Conservation (phyloP, 2,113 vertebrate genomes). For the Podarcis muralis region DNA sequence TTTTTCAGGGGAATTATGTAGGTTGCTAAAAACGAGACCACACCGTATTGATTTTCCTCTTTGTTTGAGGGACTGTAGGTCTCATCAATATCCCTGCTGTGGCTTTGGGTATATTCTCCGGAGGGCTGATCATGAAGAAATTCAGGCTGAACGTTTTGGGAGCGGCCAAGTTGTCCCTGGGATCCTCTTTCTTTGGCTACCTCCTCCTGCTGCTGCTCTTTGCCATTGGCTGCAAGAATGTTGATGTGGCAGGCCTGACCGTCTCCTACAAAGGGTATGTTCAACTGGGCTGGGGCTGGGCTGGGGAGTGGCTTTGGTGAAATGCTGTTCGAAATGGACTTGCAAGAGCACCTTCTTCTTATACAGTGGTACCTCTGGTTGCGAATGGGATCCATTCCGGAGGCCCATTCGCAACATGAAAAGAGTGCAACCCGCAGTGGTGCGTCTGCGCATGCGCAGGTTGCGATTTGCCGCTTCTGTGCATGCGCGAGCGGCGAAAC, state of each 20-base stretch:
- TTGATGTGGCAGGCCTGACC: slow-evolving; percentile 87
- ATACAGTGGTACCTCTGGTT: too few species aligned
- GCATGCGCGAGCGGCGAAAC: too few species aligned
- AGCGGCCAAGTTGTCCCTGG: slow-evolving; percentile 86
- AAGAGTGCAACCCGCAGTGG: too few species aligned
- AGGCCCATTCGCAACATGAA: too few species aligned
- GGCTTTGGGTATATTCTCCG: slow-evolving; percentile 91
- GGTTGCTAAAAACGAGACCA: neutral
- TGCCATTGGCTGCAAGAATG: slow-evolving; percentile 86
- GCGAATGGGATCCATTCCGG: too few species aligned
- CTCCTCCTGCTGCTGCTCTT: slow-evolving; percentile 86
- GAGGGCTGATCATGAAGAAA: slow-evolving; percentile 91
- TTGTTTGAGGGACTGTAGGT: slow-evolving; percentile 70
- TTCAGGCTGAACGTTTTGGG: slow-evolving; percentile 82
- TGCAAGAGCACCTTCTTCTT: too few species aligned
- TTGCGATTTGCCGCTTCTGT: too few species aligned
- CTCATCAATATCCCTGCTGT: slow-evolving; percentile 93
- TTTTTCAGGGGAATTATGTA: neutral
- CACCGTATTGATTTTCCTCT: slow-evolving; percentile 11
- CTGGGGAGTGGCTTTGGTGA: neutral
- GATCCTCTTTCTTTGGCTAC: slow-evolving; percentile 86
- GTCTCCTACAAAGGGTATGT: slow-evolving; percentile 85
- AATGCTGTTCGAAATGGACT: too few species aligned
- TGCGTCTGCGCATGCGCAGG: too few species aligned
- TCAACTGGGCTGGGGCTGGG: fast-evolving